These are phyloP conservation scores for Hydractinia echinata DNA, from an alignment of 30 jellyfish, hydroid and myxozoan genomes.

Conservation along the genomic window DNA sequence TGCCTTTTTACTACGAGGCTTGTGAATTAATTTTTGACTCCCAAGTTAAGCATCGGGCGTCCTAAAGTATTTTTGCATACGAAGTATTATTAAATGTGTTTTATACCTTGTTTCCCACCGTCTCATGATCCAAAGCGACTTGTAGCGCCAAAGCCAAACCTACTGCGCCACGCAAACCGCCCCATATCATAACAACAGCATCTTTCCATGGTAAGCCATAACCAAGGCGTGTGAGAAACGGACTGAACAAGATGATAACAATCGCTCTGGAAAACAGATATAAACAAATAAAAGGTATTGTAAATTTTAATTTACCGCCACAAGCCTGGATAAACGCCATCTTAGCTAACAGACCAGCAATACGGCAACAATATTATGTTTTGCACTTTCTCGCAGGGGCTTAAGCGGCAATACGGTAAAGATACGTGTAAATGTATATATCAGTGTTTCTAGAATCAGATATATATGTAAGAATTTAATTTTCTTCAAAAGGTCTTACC, in stretches of 20 bases:
- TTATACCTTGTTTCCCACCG: conserved; percentile 74
- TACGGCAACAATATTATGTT: too few species aligned
- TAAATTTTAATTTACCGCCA: too few species aligned
- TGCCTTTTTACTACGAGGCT: too few species aligned
- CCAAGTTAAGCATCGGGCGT: neutral
- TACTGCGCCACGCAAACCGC: conserved; percentile 91
- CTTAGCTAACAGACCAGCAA: too few species aligned
- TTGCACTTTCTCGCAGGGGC: too few species aligned
- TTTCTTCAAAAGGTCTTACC: conserved; percentile 35
- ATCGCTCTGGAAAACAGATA: conserved; percentile 46
- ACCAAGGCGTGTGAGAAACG: conserved; percentile 70
- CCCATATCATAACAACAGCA: conserved; percentile 83
- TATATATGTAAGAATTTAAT: too few species aligned
- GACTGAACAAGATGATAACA: conserved; percentile 73
- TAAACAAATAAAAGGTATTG: neutral
- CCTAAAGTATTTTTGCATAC: neutral
- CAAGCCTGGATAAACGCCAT: too few species aligned
- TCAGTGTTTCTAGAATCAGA: too few species aligned
- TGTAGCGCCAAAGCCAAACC: conserved; percentile 78
- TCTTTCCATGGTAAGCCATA: conserved; percentile 78
- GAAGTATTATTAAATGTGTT: neutral
- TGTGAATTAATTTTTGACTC: neutral
- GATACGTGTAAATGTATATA: too few species aligned
- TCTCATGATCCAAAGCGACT: conserved; percentile 67
- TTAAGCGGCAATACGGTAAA: too few species aligned